Evolutionary conservation across 2,888 invertebrate genomes (phyloP), one percentile per base, ranked within the genome.

Genomic region (Lasius fuliginosus): DNA sequence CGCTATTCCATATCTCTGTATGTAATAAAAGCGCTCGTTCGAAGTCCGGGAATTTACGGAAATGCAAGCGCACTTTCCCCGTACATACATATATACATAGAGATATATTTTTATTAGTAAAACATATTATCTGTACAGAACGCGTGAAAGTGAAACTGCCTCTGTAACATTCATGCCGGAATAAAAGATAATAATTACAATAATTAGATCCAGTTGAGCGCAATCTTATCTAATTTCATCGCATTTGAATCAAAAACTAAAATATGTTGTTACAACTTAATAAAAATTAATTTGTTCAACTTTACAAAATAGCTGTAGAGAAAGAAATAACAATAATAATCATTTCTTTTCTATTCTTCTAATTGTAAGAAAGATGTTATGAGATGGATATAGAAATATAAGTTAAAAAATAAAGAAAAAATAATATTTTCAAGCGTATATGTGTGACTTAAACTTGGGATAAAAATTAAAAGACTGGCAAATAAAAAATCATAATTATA

Each of bases 161-260:
- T 1, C 36, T n/a, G 30, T 30, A 60, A 75, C 15, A n/a, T n/a
- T 42, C 30, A 40, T 58, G 8, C 4, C 11, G 12, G 5, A 33
- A 60, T 42, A 1, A 30, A 56, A 15, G 46, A 62, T 75, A 42
- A 74, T 60, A 74, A 58, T 23, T 23, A 23, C 23, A 40, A 40
- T 73, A 73, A 58, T 42, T 58, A 4, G 15, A n/a, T 60, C 12
- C 4, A 69, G 4, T 33, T 23, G 23, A 23, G 23, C 23, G 23
- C 23, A 23, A 23, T 36, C 5, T 36, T 8, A n/a, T 15, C 30
- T n/a, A 2, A 42, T 62, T 6, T 62, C 5, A 8, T 1, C 12
- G 6, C 40, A 65, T 65, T 65, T 36, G 1, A 42, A 4, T 75
- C 9, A 5, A 75, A 12, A 75, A 75, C 30, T 42, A 23, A 23